A percentile compares a stretch with the other conserved stretches of the same genome.
Evolutionary conservation across 2,888 invertebrate species (phyloP).

Genomic region (Parnassius smintheus): DNA sequence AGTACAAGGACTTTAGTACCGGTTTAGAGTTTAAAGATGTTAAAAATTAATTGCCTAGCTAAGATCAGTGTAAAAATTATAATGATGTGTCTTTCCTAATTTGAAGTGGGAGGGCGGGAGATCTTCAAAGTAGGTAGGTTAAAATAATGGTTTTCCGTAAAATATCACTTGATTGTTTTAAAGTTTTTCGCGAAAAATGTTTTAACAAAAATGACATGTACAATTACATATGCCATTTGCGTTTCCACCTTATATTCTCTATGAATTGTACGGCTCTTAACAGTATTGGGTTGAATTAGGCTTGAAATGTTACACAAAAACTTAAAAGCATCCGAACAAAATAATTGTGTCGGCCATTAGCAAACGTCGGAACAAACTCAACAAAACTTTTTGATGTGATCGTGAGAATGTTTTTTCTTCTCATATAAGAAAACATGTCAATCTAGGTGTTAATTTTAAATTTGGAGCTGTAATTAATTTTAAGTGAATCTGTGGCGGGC

Average conservation of each 20-base stretch:
- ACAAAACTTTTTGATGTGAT: conserved; percentile 24
- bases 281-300: conserved; percentile 11
- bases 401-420: conserved; percentile 44
- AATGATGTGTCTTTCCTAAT: no score
- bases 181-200: no score
- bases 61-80: no score
- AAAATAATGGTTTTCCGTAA: no score
- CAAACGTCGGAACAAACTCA: conserved; percentile 20
- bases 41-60: no score
- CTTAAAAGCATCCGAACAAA: conserved; percentile 23
- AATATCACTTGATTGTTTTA: no score
- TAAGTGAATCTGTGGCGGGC: conserved; percentile 37
- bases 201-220: no score
- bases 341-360: conserved; percentile 23
- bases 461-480: conserved; percentile 40
- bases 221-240: no score
- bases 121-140: no score
- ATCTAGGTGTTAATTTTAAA: conserved; percentile 42
- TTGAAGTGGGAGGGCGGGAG: no score
- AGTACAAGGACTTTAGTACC: no score
- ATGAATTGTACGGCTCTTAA: neutral
- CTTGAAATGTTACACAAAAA: conserved; percentile 15
- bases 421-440: conserved; percentile 44
- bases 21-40: no score
- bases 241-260: neutral